These are phyloP conservation scores for Rutpela maculata DNA, from an alignment of 2,888 invertebrate genomes.

Conservation along the genomic window DNA sequence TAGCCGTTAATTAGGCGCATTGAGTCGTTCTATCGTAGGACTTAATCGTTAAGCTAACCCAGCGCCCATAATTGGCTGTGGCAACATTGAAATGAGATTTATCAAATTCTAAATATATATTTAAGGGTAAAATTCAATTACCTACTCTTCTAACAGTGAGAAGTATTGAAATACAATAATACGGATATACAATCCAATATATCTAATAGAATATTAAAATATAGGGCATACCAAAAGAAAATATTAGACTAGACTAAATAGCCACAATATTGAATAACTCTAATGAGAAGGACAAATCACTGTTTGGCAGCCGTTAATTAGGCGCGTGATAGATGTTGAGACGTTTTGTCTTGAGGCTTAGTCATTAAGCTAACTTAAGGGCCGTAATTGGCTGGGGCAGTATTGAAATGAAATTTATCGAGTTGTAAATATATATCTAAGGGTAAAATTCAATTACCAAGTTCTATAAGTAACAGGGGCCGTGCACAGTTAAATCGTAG, in stretches of 20 bases:
- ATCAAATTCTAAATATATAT: conserved; percentile 71
- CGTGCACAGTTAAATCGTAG: conserved; percentile 69
- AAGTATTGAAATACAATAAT: too few relatives aligned
- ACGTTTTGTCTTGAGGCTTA: conserved; percentile 4
- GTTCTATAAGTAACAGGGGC: conserved; percentile 70
- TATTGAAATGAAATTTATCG: conserved; percentile 71
- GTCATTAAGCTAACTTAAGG: conserved; percentile 34
- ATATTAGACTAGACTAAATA: too few relatives aligned
- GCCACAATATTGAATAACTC: too few relatives aligned
- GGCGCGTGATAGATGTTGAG: conserved; percentile 1
- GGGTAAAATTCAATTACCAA: conserved; percentile 74
- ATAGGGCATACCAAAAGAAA: too few relatives aligned
- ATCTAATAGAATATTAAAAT: too few relatives aligned
- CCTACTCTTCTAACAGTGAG: too few relatives aligned
- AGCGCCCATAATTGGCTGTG: conserved; percentile 54
- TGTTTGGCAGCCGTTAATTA: conserved; percentile 19
- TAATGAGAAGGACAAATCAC: not conserved
- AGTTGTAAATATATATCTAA: conserved; percentile 70
- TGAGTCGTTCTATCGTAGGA: not conserved
- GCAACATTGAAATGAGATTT: conserved; percentile 70
- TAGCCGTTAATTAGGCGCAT: conserved; percentile 17
- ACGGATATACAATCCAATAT: too few relatives aligned
- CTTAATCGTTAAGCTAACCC: conserved; percentile 23
- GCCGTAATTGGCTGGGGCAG: conserved; percentile 56
- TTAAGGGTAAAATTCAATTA: conserved; percentile 73